Base-by-base conservation (phyloP, 2,797 vertebrate species). In the Microtus agrestis region DNA sequence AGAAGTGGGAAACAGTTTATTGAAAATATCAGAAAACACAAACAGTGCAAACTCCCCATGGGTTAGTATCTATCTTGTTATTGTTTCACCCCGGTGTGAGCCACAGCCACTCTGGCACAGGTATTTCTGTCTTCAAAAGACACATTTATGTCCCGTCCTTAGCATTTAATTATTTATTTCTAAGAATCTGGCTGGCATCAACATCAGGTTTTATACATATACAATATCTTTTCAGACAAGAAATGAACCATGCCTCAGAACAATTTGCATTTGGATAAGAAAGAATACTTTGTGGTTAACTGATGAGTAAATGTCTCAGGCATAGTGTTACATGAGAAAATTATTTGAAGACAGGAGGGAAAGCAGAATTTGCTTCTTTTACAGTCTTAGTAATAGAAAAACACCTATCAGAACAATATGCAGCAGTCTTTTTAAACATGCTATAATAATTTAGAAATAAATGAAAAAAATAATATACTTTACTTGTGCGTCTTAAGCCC, bases 11-110 rank as follows among this genome's bases (percentile, higher is more conserved):
- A 95, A 54, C 29, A 95, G 74, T 96, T 96, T 96, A 97, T 84
- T 93, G 93, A 93, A 97, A 96, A 96, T 97, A 97, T 87, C 63
- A 84, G 87, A 93, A 96, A 96, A 91, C 84, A 95, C 82, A 97
- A 95, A 96, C 80, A 82, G 21, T 91, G 56, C 25, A 87, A 91
- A 91, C 8, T 95, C 90, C 82, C 59, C 3, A 21, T 37, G 79
- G 54, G 84, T 6, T 0, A 73, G 40, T 80, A 73, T 69, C 61
- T 95, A 91, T 51, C 21, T 69, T 86, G 25, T 87, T 91, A 71
- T 84, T 91, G 27, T 95, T 76, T 96, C 43, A 90, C n/a, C 4
- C 94, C 71, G 4, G 5, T 79, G 79, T 92, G 69, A 94, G 12
- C 82, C 10, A 43, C 10, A 93, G 89, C 4, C 51, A 78, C 77